These are phyloP conservation scores for Sminthurides bifidus DNA, from an alignment of 1,140 invertebrate species.

Conservation along the genomic window DNA sequence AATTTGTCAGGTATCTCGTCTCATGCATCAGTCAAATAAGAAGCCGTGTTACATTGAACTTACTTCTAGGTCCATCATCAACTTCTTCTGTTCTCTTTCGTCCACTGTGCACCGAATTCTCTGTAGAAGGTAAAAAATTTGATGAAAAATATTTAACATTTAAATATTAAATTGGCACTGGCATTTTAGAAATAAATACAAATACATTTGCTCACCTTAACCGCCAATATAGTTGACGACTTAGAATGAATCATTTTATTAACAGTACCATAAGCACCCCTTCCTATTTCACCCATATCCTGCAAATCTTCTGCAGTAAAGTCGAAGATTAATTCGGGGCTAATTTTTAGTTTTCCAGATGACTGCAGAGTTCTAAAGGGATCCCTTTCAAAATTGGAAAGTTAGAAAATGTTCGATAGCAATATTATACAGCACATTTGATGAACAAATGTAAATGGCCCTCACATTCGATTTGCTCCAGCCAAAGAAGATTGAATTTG, in stretches of 20 bases:
- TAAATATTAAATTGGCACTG: background rate
- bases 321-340: slow-evolving; percentile 71
- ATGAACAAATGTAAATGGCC: too few species aligned
- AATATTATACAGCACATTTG: too few species aligned
- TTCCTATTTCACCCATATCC: slow-evolving; percentile 64
- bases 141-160: background rate
- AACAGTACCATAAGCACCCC: slow-evolving; percentile 91
- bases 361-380: slow-evolving; percentile 3
- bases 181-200: background rate
- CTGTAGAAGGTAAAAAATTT: slow-evolving; percentile 39
- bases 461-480: too few species aligned
- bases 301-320: slow-evolving; percentile 67
- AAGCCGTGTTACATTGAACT: slow-evolving; percentile 34
- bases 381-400: too few species aligned
- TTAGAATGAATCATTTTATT: slow-evolving; percentile 88
- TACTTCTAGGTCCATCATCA: slow-evolving; percentile 91
- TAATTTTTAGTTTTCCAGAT: slow-evolving; percentile 43
- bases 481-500: too few species aligned
- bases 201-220: slow-evolving; percentile 56
- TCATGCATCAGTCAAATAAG: background rate
- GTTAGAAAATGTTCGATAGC: too few species aligned
- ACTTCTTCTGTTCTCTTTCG: slow-evolving; percentile 79
- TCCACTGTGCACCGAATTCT: slow-evolving; percentile 87
- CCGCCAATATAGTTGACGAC: slow-evolving; percentile 82
- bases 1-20: background rate